These are phyloP conservation scores for Parazoanthus atlanticus DNA, from an alignment of 92 coral and sea anemone species.

Conservation along the genomic window DNA sequence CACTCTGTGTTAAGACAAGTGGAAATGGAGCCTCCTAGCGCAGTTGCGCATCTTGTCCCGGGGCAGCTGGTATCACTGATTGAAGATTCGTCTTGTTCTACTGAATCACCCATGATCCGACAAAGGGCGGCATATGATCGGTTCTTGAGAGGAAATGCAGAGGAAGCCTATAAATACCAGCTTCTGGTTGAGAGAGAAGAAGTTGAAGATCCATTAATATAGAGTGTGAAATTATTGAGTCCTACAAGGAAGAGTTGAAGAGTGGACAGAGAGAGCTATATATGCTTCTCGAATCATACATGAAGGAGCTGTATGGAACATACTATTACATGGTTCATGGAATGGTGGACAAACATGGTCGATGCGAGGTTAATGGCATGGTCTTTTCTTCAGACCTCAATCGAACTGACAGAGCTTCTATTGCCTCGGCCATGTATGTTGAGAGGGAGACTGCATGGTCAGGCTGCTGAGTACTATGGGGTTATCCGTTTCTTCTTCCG, in stretches of 20 bases:
- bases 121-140: constrained; percentile 13
- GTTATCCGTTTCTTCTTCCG: constrained; percentile 42
- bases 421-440: constrained; percentile 43
- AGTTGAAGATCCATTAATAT: background rate
- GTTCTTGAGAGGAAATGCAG: background rate
- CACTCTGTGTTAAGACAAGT: constrained; percentile 23
- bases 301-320: constrained; percentile 6
- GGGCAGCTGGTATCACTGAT: background rate
- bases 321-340: constrained; percentile 31
- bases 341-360: constrained; percentile 52
- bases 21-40: constrained; percentile 6
- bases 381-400: constrained; percentile 52
- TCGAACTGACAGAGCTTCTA: constrained; percentile 47
- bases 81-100: background rate
- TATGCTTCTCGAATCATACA: constrained; percentile 1
- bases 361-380: constrained; percentile 51
- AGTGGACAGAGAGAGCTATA: background rate
- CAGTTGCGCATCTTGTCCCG: background rate
- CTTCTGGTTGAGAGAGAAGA: constrained; percentile 6
- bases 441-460: constrained; percentile 36
- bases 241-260: constrained; percentile 21
- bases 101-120: background rate
- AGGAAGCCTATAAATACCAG: background rate
- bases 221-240: background rate
- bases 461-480: constrained; percentile 43